Evolutionary conservation across 2,797 vertebrate species (phyloP), one percentile per base, ranked within the genome.

Genomic region (Clamator glandarius): DNA sequence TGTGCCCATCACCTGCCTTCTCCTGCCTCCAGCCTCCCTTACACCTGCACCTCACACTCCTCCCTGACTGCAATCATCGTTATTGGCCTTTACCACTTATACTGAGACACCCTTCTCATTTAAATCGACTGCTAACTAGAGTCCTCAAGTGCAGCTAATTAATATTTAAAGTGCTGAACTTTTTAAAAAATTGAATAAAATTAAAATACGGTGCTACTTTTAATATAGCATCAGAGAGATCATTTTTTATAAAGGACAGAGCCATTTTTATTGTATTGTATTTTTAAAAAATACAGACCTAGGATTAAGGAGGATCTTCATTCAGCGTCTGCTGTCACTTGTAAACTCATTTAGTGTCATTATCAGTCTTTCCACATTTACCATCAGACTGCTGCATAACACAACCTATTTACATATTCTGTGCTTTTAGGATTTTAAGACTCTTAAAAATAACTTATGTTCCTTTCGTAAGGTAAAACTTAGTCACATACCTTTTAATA

Each of bases 151-250:
- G n/a, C 66, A 33, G 76, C 66, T 26, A 10, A 58, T 87, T 25
- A 61, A 76, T 64, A 72, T 79, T 89, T 75, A 36, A 94, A 81
- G 35, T 6, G 11, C 50, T 64, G 62, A 87, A 72, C 87, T 57
- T 52, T 28, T n/a, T 95, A 82, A 82, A 94, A 94, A 81, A 90
- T 58, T 35, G 42, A 93, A 93, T 78, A 17, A 84, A 93, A 84
- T 68, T 26, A 82, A 89, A 92, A 64, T 20, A 63, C 28, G 42
- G 29, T 48, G 46, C 67, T 76, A 36, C 75, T 89, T 62, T 17
- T 74, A 85, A 69, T 16, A 12, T 3, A 29, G 25, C 15, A 29
- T 42, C 42, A 72, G 8, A 9, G 26, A 73, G 79, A 80, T 21
- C 31, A 24, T 21, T 52, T 46, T 51, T 72, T 21, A 52, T 5